A percentile compares a stretch with the other conserved stretches of the same genome.
phyloP scores from a whole-genome alignment of 2,888 invertebrate species.

The Suillia variegata region DNA sequence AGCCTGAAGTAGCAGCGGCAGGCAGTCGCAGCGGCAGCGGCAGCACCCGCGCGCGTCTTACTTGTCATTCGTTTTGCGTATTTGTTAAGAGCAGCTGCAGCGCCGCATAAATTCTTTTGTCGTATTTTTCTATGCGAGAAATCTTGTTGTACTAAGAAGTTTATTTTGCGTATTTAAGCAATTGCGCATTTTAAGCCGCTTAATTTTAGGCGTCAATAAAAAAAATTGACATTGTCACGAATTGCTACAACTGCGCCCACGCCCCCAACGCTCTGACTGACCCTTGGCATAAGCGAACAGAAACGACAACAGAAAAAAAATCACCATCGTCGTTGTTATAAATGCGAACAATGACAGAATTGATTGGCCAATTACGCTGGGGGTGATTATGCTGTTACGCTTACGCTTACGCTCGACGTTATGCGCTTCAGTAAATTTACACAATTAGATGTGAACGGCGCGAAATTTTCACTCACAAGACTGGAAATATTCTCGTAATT shows the following conservation, averaged over 20 bases:
- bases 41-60: slow-evolving; percentile 39
- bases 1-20: slow-evolving; percentile 40
- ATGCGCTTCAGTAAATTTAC: slow-evolving; percentile 49
- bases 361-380: slow-evolving; percentile 62
- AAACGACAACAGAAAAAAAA: too few species aligned
- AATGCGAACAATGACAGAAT: slow-evolving; percentile 57
- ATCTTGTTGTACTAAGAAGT: slow-evolving; percentile 4
- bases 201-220: too few species aligned
- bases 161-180: neutral
- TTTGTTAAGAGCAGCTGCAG: slow-evolving; percentile 47
- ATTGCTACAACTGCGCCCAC: neutral
- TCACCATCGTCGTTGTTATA: slow-evolving; percentile 40
- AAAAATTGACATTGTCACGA: neutral
- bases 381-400: slow-evolving; percentile 57
- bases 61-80: slow-evolving; percentile 52
- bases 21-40: neutral
- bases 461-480: too few species aligned
- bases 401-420: slow-evolving; percentile 36
- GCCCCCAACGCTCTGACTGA: neutral
- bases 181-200: neutral
- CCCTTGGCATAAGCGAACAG: too few species aligned
- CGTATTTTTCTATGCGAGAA: neutral
- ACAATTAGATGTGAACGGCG: slow-evolving; percentile 57
- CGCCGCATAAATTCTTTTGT: slow-evolving; percentile 16
- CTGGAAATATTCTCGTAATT: neutral